Base-by-base conservation (phyloP, 2,113 vertebrate species). In the Thalassarche chlororhynchos region DNA sequence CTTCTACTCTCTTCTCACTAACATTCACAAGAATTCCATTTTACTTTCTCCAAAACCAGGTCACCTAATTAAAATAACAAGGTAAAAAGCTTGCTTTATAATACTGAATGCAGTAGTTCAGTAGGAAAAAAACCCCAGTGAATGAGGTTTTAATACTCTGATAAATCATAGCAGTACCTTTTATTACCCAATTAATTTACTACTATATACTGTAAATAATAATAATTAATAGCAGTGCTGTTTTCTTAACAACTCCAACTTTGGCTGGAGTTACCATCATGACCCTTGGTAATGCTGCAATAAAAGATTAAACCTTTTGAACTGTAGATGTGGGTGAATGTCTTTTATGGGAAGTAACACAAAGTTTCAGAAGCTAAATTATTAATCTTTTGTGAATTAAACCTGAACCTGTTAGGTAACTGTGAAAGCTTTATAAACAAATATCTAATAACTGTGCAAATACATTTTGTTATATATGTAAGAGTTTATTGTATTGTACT, bases 111-210 rank as follows among this genome's bases (percentile, higher is more conserved):
- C 42, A 31, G 5, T 78, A 82, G 38, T 62, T 81, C 29, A 76
- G 69, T 47, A 54, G 14, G 17, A 31, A 78, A 77, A 78, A 70
- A 64, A 51, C 34, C 66, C 11, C 5, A 69, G 2, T 68, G 74
- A 83, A 97, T 69, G 84, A 93, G 65, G 51, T 87, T 94, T 91
- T 90, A 96, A 79, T 83, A 85, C 75, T 77, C 38, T 78, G 97
- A 94, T 84, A 95, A 95, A 94, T 93, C 74, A 85, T 29, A 87
- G 36, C 36, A 52, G 64, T 85, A 85, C 70, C 44, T 96, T 94
- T 95, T 96, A 93, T 87, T 91, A 49, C 65, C 47, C 61, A 81
- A 80, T 92, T 88, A 95, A 84, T 96, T 97, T 88, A 66, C 47
- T 51, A 36, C 68, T 75, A 18, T 75, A 23, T 86, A 64, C 23